Base-by-base conservation (phyloP, 2,888 invertebrate species). In the Cosmorhoe ocellata region DNA sequence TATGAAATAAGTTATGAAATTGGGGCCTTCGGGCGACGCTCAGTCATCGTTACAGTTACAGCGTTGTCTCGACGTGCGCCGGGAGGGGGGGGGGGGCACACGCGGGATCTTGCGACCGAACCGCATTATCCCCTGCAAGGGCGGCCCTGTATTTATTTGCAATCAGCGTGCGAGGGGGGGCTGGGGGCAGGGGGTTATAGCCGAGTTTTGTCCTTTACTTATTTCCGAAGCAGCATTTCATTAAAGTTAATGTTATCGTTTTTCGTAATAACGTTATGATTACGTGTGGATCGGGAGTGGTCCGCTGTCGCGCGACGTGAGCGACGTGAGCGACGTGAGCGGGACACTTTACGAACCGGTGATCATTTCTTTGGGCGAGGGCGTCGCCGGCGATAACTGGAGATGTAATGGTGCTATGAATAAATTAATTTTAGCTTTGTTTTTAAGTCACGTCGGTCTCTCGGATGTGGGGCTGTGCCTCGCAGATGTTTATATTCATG, bases 141-240 rank as follows among this genome's bases (percentile, higher is more conserved):
- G 64, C 48, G n/a, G 60, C 59, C 58, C 59, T 60, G 60, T 66
- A 63, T 67, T 68, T 66, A 66, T 67, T 66, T 58, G 65, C 67
- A 68, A 69, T 69, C 69, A 67, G 58, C 57, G 41, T 42, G 57
- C 12, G 59, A 54, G 54, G 46, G 45, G 39, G 9, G 51, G 57
- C 12, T 58, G 52, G 54, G 46, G 45, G 39, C 9, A 49, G 42
- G 46, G 30, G 50, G 34, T 31, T 39, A 18, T 43, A 47, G 39
- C 56, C 38, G 31, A 53, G 48, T 52, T 49, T 37, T 32, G 32
- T 38, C 40, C 55, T 46, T 46, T 22, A 48, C 45, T 42, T 46
- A 47, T 56, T 58, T 47, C 37, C 44, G 46, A 46, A 32, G 34
- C 51, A 47, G 37, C 54, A 39, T 44, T 41, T 48, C 48, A 53